Evolutionary conservation across 1,140 invertebrate genomes (phyloP).

Genomic region (Drosophila rhopaloa): DNA sequence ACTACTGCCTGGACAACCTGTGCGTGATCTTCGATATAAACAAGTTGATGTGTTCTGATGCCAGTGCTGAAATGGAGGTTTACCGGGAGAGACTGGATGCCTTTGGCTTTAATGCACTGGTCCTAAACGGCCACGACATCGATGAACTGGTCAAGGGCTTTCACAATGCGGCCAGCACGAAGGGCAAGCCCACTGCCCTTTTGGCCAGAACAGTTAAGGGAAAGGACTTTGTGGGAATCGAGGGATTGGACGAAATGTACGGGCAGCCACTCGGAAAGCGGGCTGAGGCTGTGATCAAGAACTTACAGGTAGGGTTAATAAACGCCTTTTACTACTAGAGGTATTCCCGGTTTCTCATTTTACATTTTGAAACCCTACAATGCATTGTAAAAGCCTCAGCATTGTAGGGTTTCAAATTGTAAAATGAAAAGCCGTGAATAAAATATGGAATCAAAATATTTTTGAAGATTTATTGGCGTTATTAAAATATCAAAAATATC

Average conservation of each 20-base stretch:
- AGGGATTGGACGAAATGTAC: constrained; percentile 98
- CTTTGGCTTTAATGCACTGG: constrained; percentile 96
- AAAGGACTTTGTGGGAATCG: constrained; percentile 93
- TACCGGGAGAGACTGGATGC: constrained; percentile 95
- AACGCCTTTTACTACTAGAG: too few species aligned
- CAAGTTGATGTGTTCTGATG: constrained; percentile 97
- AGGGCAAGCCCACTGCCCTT: constrained; percentile 95
- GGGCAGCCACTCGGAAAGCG: constrained; percentile 96
- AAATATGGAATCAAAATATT: too few species aligned
- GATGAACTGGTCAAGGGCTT: constrained; percentile 95
- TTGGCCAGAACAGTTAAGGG: constrained; percentile 99
- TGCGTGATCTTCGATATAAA: constrained; percentile 99
- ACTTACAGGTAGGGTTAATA: constrained; percentile 88
- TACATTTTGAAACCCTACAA: too few species aligned
- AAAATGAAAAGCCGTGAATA: too few species aligned
- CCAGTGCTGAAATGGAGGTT: constrained; percentile 94
- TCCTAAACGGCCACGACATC: constrained; percentile 98
- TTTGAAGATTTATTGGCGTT: too few species aligned
- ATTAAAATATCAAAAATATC: too few species aligned
- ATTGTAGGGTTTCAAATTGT: too few species aligned
- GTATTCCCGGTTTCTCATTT: too few species aligned
- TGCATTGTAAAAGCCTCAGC: too few species aligned
- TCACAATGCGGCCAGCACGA: constrained; percentile 90
- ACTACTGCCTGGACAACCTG: constrained; percentile 98
- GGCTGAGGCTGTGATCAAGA: constrained; percentile 90